Percentiles rank a stretch among this genome's conserved stretches.
phyloP scores from a whole-genome alignment of 2,113 vertebrate genomes.

The Bubo bubo region DNA sequence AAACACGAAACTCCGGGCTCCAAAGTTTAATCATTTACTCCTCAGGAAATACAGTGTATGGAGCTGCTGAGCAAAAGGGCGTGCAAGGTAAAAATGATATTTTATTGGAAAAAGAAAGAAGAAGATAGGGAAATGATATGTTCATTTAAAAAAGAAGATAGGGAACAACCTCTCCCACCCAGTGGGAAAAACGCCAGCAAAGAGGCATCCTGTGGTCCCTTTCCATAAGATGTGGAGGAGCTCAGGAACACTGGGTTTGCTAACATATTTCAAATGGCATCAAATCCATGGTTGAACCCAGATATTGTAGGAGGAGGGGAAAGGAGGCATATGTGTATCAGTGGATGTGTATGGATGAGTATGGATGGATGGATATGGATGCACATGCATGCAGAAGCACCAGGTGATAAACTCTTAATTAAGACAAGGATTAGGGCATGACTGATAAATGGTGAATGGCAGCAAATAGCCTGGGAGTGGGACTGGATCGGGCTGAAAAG shows the following conservation, averaged over 20 bases:
- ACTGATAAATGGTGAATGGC: not conserved
- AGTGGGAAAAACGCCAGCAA: not conserved
- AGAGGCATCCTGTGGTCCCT: not conserved
- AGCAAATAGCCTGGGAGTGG: not conserved
- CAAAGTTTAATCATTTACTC: slow-evolving; percentile 59
- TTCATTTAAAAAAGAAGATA: not conserved
- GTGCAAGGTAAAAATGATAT: not conserved
- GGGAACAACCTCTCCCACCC: not conserved
- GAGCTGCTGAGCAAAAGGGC: not conserved
- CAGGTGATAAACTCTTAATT: not conserved
- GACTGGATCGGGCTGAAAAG: not conserved
- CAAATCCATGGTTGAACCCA: not conserved
- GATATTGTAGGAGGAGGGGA: not conserved
- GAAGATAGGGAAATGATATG: not conserved
- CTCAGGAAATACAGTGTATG: slow-evolving; percentile 1
- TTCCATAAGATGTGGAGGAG: not conserved
- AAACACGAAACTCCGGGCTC: slow-evolving; percentile 27
- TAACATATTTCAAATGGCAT: not conserved
- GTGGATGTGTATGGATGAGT: too few species aligned
- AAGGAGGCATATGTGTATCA: not conserved
- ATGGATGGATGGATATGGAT: not conserved
- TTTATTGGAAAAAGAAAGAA: not conserved
- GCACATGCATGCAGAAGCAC: not conserved
- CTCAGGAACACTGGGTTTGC: not conserved
- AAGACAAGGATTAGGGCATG: not conserved